Evolutionary conservation across 2,888 invertebrate species (phyloP).

Genomic region (Cerastis leucographa): DNA sequence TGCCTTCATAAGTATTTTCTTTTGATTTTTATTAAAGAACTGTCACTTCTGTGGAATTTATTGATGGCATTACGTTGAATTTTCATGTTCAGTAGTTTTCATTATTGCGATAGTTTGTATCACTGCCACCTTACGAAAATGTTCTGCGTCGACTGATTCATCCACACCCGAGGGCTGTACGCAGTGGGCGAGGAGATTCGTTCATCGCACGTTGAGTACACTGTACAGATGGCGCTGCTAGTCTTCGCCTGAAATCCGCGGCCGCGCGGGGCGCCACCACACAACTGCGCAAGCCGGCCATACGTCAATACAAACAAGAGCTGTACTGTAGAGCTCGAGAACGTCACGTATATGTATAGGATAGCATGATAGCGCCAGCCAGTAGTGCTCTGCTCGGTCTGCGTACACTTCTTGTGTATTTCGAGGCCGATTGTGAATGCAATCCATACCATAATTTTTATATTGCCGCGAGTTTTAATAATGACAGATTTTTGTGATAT

Average conservation of each 20-base stretch:
- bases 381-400: conserved; percentile 83
- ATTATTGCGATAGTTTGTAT: neutral
- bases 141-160: conserved; percentile 29
- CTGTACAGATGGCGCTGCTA: conserved; percentile 70
- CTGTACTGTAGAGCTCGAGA: conserved; percentile 78
- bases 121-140: conserved; percentile 62
- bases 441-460: conserved; percentile 78
- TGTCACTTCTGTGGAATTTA: neutral
- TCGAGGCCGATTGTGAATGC: conserved; percentile 84
- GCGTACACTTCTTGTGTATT: conserved; percentile 85
- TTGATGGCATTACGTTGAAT: neutral
- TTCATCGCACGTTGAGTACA: neutral
- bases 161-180: neutral
- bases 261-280: conserved; percentile 71
- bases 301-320: conserved; percentile 89
- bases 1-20: neutral
- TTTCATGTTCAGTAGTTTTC: neutral
- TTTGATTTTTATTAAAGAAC: neutral
- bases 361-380: conserved; percentile 82
- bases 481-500: conserved; percentile 80
- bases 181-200: conserved; percentile 1
- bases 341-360: conserved; percentile 81
- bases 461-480: conserved; percentile 79
- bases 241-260: conserved; percentile 45
- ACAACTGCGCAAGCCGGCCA: conserved; percentile 80